phyloP scores from a whole-genome alignment of 1,140 invertebrate species.

The Cecropterus lyciades region DNA sequence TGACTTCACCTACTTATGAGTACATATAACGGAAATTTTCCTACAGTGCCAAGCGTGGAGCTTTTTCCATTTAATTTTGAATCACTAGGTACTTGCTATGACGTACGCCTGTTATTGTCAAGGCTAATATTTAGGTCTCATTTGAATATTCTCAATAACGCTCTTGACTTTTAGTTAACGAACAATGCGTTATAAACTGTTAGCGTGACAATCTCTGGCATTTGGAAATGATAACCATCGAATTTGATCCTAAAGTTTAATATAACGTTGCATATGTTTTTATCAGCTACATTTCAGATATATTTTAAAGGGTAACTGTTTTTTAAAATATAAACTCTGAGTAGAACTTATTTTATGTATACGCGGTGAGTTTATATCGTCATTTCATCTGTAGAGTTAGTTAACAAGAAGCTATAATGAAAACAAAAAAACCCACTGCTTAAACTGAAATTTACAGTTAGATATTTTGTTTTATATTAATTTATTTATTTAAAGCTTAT shows the following conservation, averaged over 20 bases:
- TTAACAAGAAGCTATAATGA: too few species aligned
- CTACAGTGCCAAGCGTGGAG: neutral
- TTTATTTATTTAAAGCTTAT: too few species aligned
- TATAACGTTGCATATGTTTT: neutral
- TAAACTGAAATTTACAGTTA: too few species aligned
- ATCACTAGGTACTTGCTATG: neutral
- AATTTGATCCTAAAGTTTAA: neutral
- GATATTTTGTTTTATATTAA: too few species aligned
- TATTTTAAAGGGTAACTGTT: neutral
- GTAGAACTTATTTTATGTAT: too few species aligned
- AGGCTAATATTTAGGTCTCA: conserved; percentile 1
- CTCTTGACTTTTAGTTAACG: conserved; percentile 9
- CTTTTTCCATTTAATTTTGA: neutral
- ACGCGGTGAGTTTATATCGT: too few species aligned
- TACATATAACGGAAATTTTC: neutral
- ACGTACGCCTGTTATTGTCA: neutral
- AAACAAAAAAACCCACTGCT: too few species aligned
- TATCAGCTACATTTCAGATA: neutral
- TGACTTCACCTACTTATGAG: neutral
- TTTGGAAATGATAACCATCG: conserved; percentile 1
- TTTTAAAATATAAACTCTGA: neutral
- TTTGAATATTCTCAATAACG: neutral
- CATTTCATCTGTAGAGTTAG: too few species aligned
- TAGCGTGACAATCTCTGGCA: conserved; percentile 6
- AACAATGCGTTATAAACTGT: conserved; percentile 8